phyloP scores from a whole-genome alignment of 2,888 invertebrate species.

The Tenthredo distinguenda region DNA sequence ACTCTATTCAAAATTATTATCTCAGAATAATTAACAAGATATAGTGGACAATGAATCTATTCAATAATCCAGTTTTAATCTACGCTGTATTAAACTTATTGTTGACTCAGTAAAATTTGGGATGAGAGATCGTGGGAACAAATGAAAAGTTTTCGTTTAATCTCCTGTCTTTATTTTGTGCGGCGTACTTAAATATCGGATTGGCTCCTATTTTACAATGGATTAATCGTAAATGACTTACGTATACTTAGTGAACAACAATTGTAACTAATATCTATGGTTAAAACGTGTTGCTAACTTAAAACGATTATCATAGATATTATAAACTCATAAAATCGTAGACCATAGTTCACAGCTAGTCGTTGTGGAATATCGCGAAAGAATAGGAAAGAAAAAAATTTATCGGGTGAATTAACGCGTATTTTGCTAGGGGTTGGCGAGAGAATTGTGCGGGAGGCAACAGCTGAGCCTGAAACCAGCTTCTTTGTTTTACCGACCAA shows the following conservation, averaged over 20 bases:
- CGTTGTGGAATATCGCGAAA: constrained; percentile 26
- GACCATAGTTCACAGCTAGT: constrained; percentile 50
- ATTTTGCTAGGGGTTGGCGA: constrained; percentile 43
- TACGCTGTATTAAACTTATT: not conserved
- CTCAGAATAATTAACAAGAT: not conserved
- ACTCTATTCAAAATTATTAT: not conserved
- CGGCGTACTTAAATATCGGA: constrained; percentile 52
- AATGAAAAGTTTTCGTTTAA: constrained; percentile 2
- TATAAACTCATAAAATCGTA: constrained; percentile 41
- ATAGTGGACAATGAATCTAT: not conserved
- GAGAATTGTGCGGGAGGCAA: constrained; percentile 53
- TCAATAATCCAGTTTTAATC: not conserved
- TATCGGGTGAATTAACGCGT: constrained; percentile 46
- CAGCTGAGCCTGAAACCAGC: constrained; percentile 52
- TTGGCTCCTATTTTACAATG: constrained; percentile 50
- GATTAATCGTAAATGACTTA: constrained; percentile 40
- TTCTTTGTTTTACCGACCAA: constrained; percentile 50
- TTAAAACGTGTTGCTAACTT: constrained; percentile 31
- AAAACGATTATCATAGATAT: constrained; percentile 21
- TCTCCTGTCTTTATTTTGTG: constrained; percentile 55
- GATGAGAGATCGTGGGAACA: not conserved
- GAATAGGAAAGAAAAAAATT: constrained; percentile 15
- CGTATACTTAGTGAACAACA: constrained; percentile 35
- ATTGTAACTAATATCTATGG: constrained; percentile 31
- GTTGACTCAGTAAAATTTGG: not conserved